Evolutionary conservation across 1,140 invertebrate species (phyloP), one percentile per base, ranked within the genome.

Genomic region (Hormaphis cornu): DNA sequence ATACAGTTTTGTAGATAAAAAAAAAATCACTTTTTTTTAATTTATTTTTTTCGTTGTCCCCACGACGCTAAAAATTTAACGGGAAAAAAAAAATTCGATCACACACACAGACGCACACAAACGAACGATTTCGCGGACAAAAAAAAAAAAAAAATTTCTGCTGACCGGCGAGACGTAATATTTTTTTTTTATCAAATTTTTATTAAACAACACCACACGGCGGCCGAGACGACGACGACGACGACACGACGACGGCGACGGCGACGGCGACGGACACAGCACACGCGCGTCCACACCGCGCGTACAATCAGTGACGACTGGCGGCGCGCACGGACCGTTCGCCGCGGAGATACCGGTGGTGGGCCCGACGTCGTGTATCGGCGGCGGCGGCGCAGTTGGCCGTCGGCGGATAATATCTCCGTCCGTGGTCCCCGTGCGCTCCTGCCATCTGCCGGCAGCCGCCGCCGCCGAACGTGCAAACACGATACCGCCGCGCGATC

Each of bases 291-390:
- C 52, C 42, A 61, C 52, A 70, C 54, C 54, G 37, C 54, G 42
- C 52, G 52, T 70, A 58, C 52, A 58, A 58, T 48, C 54, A 58
- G 52, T 70, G 52, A 48, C 54, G 52, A 48, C 42, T 70, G 42
- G 83, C 88, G 87, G 86, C n/a, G n/a, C n/a, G n/a, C n/a, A 88
- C 88, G 81, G 81, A 85, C 87, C 80, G 83, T 82, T 18, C 35
- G 20, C 77, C 83, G 83, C 80, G 84, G 61, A n/a, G n/a, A 70
- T 70, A 58, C 69, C 69, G 54, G 53, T 28, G 22, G 7, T 22
- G 40, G 53, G 9, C 37, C 58, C 61, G 42, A 46, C 61, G 44
- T 30, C 9, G 14, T 30, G 16, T n/a, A 24, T 40, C 22, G 22
- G 24, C 35, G 35, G 33, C 58, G 58, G 40, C 40, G 58, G 37